Conservation (phyloP, 2,888 invertebrate genomes). For the Geotrupes spiniger region DNA sequence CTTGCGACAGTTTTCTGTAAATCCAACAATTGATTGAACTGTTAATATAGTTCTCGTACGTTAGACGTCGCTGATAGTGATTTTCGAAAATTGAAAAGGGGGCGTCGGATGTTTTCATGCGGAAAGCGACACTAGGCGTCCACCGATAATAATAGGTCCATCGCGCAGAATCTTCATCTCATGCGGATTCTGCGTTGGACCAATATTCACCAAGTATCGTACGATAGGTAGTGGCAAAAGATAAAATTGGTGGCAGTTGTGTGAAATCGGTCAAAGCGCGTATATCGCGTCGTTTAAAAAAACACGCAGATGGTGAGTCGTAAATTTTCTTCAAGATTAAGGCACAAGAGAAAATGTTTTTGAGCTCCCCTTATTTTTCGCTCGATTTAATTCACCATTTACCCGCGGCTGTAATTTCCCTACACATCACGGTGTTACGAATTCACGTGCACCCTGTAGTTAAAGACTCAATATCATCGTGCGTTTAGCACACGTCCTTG, state of each 20-base stretch:
- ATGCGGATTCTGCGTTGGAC: conserved; percentile 38
- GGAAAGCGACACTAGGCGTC: conserved; percentile 27
- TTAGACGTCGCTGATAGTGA: conserved; percentile 2
- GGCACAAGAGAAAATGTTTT: too few species aligned
- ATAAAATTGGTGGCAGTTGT: conserved; percentile 6
- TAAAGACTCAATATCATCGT: too few species aligned
- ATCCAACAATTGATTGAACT: not conserved
- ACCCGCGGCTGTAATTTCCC: too few species aligned
- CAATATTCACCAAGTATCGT: conserved; percentile 30
- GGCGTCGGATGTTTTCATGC: conserved; percentile 15
- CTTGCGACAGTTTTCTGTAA: not conserved
- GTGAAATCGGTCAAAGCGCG: not conserved
- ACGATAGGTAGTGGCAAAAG: not conserved
- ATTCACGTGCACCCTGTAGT: too few species aligned
- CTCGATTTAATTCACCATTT: too few species aligned
- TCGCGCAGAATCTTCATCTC: conserved; percentile 36
- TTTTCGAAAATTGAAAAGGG: conserved; percentile 14
- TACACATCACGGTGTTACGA: too few species aligned
- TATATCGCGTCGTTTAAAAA: not conserved
- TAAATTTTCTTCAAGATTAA: not conserved
- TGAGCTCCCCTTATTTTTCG: too few species aligned
- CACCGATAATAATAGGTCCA: conserved; percentile 24
- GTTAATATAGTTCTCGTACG: not conserved
- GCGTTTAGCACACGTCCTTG: too few species aligned
- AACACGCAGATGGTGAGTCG: conserved; percentile 4